Evolutionary conservation across 2,113 vertebrate species (phyloP), one percentile per base, ranked within the genome.

Genomic region (Percopsis transmontana): DNA sequence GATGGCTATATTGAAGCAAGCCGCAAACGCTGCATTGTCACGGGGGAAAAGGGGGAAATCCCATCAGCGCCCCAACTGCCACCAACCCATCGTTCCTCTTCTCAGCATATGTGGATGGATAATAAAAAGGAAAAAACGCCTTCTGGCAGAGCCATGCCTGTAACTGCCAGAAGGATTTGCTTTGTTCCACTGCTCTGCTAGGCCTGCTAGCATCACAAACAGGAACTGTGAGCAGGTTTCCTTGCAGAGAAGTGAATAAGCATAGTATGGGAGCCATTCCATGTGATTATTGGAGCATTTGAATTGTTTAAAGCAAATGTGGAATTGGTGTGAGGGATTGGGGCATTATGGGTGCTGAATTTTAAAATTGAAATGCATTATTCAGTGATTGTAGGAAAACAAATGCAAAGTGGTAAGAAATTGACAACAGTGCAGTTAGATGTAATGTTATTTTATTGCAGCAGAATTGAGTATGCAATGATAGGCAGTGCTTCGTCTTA

Each of bases 381-480:
- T 90, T 88, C 83, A 88, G 79, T 80, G 80, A 85, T 86, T 87
- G 81, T 70, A 2, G 69, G 62, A 77, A 81, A 66, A 70, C 72
- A 85, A 79, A 79, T 74, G 83, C 64, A 55, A 48, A 85, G 70
- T 65, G 72, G 64, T 76, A 66, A 27, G 53, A 52, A 79, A 73
- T 20, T 76, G 71, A 83, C 79, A 77, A 39, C 50, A 74, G 73
- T 6, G 10, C 42, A 33, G 79, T 68, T 58, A 79, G 60, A 77
- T 80, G 74, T 83, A 77, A 85, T 81, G 54, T 52, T 45, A 66
- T 60, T 79, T 72, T 77, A 77, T 68, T 23, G 33, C 23, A 68
- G 47, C 58, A 51, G 58, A 54, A 59, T 71, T 2, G 45, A 44
- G 60, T 16, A 6, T 16, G 16, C 20, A 20, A 44, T 75, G 47